Percentiles rank a stretch among this genome's conserved stretches.
Conservation (phyloP, 2,113 vertebrate species). For the Rhea pennata region DNA sequence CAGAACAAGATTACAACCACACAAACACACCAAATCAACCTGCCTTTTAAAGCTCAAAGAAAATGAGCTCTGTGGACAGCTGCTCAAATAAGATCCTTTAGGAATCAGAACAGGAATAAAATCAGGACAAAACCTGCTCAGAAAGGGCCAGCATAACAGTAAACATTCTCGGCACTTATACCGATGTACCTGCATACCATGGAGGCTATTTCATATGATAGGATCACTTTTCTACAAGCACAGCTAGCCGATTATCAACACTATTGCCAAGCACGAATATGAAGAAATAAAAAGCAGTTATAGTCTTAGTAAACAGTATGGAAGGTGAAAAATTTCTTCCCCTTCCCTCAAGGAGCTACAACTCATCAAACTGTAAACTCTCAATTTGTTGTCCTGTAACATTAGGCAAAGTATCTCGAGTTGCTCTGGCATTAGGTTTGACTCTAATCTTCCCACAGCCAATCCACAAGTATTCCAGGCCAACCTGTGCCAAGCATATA, state of each 20-base stretch:
- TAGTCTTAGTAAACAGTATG: not conserved
- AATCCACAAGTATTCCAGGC: not conserved
- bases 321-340: not conserved
- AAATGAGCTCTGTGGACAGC: not conserved
- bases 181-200: not conserved
- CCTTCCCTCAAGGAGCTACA: not conserved
- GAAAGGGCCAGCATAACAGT: not conserved
- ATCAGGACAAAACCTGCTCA: not conserved
- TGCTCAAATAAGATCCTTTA: not conserved
- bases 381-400: not conserved
- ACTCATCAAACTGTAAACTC: not conserved
- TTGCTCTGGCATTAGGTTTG: not conserved
- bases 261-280: accelerated
- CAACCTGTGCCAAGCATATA: not conserved
- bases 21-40: not conserved
- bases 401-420: not conserved
- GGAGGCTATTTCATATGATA: accelerated
- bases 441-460: not conserved
- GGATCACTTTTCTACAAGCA: not conserved
- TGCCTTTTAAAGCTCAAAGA: not conserved
- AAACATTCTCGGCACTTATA: not conserved
- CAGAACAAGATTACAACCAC: slow-evolving; percentile 11
- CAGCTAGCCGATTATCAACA: not conserved
- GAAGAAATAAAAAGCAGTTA: not conserved
- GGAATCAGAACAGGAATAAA: not conserved